Conservation (phyloP, 2,888 invertebrate species). For the Eristalis arbustorum region DNA sequence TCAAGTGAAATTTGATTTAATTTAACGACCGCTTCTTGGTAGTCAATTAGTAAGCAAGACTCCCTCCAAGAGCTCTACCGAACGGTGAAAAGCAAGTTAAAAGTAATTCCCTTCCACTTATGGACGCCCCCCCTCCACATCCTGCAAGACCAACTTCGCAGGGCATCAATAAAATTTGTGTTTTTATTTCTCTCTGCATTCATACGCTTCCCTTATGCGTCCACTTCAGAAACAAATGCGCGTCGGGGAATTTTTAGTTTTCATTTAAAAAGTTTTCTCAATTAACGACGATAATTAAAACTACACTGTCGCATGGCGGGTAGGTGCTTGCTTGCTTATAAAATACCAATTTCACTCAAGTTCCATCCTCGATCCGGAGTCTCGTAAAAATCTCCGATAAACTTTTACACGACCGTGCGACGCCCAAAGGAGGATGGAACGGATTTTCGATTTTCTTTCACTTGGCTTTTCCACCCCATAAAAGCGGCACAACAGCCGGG, state of each 20-base stretch:
- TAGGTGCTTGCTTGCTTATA: constrained; percentile 40
- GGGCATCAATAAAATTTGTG: background rate
- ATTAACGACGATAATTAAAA: constrained; percentile 64
- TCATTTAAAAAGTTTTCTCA: constrained; percentile 60
- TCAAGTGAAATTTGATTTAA: too few species aligned
- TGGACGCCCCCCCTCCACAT: background rate
- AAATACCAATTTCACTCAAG: constrained; percentile 41
- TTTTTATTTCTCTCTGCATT: background rate
- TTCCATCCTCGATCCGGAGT: constrained; percentile 39
- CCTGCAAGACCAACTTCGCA: background rate
- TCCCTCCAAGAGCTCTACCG: background rate
- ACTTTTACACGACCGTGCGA: constrained; percentile 57
- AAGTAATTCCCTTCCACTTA: background rate
- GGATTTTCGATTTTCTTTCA: constrained; percentile 5
- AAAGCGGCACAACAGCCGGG: background rate
- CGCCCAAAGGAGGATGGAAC: constrained; percentile 24
- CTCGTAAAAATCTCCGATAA: constrained; percentile 58
- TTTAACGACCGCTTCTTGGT: too few species aligned
- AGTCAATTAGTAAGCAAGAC: background rate
- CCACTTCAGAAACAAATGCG: constrained; percentile 18
- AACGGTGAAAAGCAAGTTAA: background rate
- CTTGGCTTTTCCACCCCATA: constrained; percentile 48
- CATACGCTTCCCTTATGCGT: background rate
- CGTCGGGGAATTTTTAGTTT: constrained; percentile 50
- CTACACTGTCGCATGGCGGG: constrained; percentile 27